These are phyloP conservation scores for Holocentrus rufus DNA, from an alignment of 2,797 vertebrate species.

Conservation along the genomic window DNA sequence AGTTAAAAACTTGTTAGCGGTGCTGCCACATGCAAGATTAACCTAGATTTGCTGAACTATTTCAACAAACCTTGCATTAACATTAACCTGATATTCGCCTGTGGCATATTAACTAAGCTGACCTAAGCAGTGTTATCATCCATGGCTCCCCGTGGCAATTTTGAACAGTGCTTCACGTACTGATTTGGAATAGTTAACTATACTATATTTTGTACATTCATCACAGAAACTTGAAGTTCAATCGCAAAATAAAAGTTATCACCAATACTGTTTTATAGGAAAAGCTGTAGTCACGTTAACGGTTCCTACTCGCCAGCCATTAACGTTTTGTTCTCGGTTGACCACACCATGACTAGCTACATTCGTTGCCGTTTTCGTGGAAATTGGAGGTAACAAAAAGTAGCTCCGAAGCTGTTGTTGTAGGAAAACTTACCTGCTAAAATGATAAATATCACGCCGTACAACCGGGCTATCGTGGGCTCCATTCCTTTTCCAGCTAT, in stretches of 20 bases:
- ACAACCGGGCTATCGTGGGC: constrained; percentile 32
- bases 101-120: constrained; percentile 27
- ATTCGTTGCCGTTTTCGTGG: constrained; percentile 17
- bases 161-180: background rate
- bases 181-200: background rate
- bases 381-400: constrained; percentile 28
- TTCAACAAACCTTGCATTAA: background rate
- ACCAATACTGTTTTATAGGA: background rate
- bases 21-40: too few relatives aligned
- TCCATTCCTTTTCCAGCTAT: constrained; percentile 70
- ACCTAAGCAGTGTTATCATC: constrained; percentile 34
- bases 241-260: background rate
- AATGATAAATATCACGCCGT: constrained; percentile 59
- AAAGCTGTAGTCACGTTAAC: background rate
- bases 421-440: constrained; percentile 74
- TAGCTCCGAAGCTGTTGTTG: background rate
- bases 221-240: accelerated
- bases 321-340: background rate
- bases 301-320: constrained; percentile 1
- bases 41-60: background rate
- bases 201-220: background rate
- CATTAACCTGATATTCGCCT: background rate
- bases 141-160: background rate
- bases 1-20: too few relatives aligned
- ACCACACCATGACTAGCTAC: constrained; percentile 12